phyloP scores from a whole-genome alignment of 2,888 invertebrate species.

The Microplitis deprimator region DNA sequence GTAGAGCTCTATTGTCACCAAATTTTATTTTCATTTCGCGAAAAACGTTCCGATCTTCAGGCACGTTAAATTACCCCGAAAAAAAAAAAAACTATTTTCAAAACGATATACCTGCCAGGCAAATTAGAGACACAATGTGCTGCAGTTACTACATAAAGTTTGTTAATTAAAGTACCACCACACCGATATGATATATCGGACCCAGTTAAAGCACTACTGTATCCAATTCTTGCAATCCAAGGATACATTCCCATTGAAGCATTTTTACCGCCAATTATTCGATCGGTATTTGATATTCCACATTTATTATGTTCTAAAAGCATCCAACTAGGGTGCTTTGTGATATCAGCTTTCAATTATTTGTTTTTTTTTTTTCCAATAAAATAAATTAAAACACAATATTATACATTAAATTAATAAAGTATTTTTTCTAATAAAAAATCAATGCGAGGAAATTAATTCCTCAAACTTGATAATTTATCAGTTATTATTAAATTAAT shows the following conservation, averaged over 20 bases:
- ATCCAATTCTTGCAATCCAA: constrained; percentile 77
- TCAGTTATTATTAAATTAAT: not conserved
- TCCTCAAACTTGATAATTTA: too few species aligned
- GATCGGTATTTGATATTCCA: constrained; percentile 74
- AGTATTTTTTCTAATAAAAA: not conserved
- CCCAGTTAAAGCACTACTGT: constrained; percentile 55
- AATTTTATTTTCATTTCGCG: too few species aligned
- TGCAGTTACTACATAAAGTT: constrained; percentile 69
- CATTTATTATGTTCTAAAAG: constrained; percentile 73
- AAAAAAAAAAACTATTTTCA: not conserved
- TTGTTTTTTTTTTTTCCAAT: not conserved
- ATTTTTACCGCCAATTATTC: constrained; percentile 77
- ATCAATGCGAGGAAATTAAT: too few species aligned
- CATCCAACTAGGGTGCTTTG: constrained; percentile 72
- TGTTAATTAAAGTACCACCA: constrained; percentile 69
- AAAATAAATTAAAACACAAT: not conserved
- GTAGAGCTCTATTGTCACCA: too few species aligned
- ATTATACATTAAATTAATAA: not conserved
- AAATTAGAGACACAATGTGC: constrained; percentile 68
- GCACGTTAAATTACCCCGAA: too few species aligned
- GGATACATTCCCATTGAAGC: constrained; percentile 78
- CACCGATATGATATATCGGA: constrained; percentile 61
- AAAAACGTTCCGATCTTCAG: too few species aligned
- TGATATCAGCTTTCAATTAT: constrained; percentile 45
- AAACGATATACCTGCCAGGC: constrained; percentile 51